Base-by-base conservation (phyloP, 2,113 vertebrate species). In the Neodontobutis hainanensis region DNA sequence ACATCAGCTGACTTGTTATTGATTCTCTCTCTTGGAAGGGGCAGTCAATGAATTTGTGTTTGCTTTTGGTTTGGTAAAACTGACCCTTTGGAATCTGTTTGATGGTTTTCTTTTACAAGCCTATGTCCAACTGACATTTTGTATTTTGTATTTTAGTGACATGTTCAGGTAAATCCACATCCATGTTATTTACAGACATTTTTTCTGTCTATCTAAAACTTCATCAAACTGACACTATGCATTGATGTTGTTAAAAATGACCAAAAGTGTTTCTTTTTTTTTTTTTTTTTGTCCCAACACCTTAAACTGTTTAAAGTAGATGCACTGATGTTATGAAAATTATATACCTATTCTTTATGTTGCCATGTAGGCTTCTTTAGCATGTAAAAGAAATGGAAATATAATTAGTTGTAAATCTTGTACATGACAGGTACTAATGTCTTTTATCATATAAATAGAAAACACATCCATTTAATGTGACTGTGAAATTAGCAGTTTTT, bases 21-120 rank as follows among this genome's bases (percentile, higher is more conserved):
- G 74, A 56, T 73, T 70, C 50, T 2, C 27, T 44, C 51, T n/a
- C 11, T 10, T 58, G 12, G 50, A 15, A 6, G 1, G 6, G 15
- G 48, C 3, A 35, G 45, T 8, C 10, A 6, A 46, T 43, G 19
- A 4, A 19, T 57, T 11, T 16, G 11, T 73, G 56, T 88, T 85
- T 83, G 45, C 65, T 61, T 49, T 81, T 35, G 52, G 51, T 69
- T 53, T 9, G 34, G 27, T 1, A 48, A 60, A 67, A 49, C 52
- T 67, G 73, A 77, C 78, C 73, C 63, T 79, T 78, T 80, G 75
- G 73, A 87, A 40, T 63, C 43, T 65, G 48, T 61, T 34, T 56
- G 11, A 36, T 47, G 46, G 44, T 32, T 44, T 5, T 32, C 19
- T 6, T 15, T 36, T 63, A 27, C 51, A 35, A 53, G 35, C n/a